Percentiles rank a stretch among this genome's conserved stretches.
Conservation (phyloP, 2,797 vertebrate species). For the Ceryle rudis region DNA sequence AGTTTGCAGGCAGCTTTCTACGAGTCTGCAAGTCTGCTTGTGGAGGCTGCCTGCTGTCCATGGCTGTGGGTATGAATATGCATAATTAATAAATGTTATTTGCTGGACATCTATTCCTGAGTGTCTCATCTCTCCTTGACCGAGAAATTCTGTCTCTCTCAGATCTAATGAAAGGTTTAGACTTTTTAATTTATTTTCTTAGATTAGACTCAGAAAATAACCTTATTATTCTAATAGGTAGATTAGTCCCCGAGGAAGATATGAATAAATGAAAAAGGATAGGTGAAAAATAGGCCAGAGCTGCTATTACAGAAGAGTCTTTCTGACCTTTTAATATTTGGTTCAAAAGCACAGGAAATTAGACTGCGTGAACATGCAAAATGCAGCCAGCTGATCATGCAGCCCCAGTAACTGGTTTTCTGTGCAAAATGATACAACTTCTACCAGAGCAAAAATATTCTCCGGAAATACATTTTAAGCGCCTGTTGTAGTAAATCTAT, state of each 20-base stretch:
- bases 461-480: neutral
- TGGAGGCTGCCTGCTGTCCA: neutral
- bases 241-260: conserved; percentile 52
- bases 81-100: conserved; percentile 43
- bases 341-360: neutral
- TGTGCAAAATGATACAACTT: neutral
- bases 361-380: neutral
- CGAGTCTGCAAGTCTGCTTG: accelerated
- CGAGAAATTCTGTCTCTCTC: conserved; percentile 45
- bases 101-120: neutral
- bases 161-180: conserved; percentile 64
- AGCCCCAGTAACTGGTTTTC: neutral
- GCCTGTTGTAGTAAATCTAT: neutral
- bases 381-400: neutral
- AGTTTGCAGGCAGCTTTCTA: neutral
- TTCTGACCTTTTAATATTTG: conserved; percentile 4
- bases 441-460: neutral
- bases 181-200: conserved; percentile 67
- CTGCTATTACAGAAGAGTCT: neutral
- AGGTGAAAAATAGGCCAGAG: conserved; percentile 62
- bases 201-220: conserved; percentile 73
- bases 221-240: conserved; percentile 56
- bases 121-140: conserved; percentile 60
- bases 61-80: conserved; percentile 16
- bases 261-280: conserved; percentile 52